phyloP scores from a whole-genome alignment of 2,888 invertebrate genomes.

The Chrysomela aeneicollis region DNA sequence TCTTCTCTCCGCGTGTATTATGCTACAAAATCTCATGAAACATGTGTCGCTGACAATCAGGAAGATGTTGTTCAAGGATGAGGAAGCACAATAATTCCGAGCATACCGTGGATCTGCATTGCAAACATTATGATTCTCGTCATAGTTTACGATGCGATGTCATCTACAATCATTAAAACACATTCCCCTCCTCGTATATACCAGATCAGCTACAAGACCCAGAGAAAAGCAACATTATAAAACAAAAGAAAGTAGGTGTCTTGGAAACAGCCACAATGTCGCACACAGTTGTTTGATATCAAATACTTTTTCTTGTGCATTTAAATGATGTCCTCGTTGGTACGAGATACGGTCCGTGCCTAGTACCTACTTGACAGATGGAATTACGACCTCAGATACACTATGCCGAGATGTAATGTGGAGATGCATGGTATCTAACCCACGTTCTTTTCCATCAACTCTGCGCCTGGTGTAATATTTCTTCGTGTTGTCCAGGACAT shows the following conservation, averaged over 20 bases:
- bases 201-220: neutral
- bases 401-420: constrained; percentile 59
- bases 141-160: no score
- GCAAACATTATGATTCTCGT: no score
- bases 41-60: no score
- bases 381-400: constrained; percentile 59
- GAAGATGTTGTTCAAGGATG: no score
- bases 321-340: constrained; percentile 55
- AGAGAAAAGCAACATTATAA: constrained; percentile 5
- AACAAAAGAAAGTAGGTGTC: constrained; percentile 53
- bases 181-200: no score
- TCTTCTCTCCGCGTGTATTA: no score
- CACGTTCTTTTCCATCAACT: constrained; percentile 58
- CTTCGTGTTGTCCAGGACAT: constrained; percentile 17
- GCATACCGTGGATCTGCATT: no score
- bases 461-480: constrained; percentile 40
- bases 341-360: constrained; percentile 56
- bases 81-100: no score
- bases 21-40: no score
- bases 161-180: no score
- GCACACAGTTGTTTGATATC: constrained; percentile 55
- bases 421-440: constrained; percentile 61
- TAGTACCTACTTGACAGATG: constrained; percentile 58
- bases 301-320: constrained; percentile 55
- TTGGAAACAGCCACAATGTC: constrained; percentile 55